Evolutionary conservation across 1,140 invertebrate species (phyloP), one percentile per base, ranked within the genome.

Genomic region (Phenacoccus solenopsis): DNA sequence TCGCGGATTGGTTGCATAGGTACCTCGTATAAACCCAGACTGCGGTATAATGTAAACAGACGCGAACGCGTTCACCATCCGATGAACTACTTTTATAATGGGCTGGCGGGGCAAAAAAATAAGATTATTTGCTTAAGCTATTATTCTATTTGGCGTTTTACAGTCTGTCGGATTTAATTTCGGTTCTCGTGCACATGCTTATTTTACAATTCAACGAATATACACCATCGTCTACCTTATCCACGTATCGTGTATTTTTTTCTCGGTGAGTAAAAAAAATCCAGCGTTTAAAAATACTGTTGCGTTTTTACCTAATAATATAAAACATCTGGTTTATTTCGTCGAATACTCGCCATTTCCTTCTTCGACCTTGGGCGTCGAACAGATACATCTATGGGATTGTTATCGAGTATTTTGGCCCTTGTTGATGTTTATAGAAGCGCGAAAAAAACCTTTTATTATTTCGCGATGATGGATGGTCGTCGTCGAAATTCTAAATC

Each of bases 121-220:
- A 49, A 49, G 38, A 49, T 49, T 49, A 49, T 49, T 49, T 49
- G 38, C 38, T 49, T 16, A 49, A 49, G 16, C 16, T 49, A 49
- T 49, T 49, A 49, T 49, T 49, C 38, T 49, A 49, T 49, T 49
- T 49, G 38, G 38, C 38, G 38, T 49, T 49, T 49, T 49, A 49
- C 38, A 49, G 38, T 49, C 38, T 49, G 38, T 49, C 38, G 38
- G 38, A 49, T 49, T 49, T 49, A 49, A 49, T 49, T 49, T 49
- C 38, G 38, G 16, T 49, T 49, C 38, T 10, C 3, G 38, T 16
- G 38, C 38, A 49, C 38, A 49, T 49, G 38, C 38, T n/a, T 49
- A 49, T 49, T 49, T 49, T 16, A 49, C 38, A 49, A 49, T 49
- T 49, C 38, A 16, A 49, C 16, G 16, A 49, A 49, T 49, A 16